A percentile compares a stretch with the other conserved stretches of the same genome.
Conservation (phyloP, 92 coral and sea anemone genomes). For the Actinostola sp. region DNA sequence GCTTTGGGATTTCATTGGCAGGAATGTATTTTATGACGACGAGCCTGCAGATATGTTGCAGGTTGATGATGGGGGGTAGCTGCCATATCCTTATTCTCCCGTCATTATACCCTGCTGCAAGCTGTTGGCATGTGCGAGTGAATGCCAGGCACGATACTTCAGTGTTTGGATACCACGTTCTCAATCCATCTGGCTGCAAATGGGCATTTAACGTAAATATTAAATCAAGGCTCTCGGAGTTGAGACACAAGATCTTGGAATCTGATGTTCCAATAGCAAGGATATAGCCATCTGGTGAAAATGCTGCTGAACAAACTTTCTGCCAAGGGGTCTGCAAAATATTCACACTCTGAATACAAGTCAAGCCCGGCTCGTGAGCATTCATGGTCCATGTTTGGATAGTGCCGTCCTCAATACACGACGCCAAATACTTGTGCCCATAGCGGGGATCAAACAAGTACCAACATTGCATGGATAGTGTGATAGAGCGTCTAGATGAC, state of each 20-base stretch:
- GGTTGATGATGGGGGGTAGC: constrained; percentile 71
- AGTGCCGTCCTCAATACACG: constrained; percentile 87
- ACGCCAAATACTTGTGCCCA: constrained; percentile 78
- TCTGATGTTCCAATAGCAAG: constrained; percentile 90
- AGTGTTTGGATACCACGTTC: constrained; percentile 91
- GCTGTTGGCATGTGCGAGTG: constrained; percentile 87
- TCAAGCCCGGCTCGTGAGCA: constrained; percentile 65
- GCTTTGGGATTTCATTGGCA: constrained; percentile 75
- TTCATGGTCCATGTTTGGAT: constrained; percentile 83
- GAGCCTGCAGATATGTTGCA: constrained; percentile 86
- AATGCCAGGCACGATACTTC: constrained; percentile 92
- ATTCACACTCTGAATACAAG: constrained; percentile 76
- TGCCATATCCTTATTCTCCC: constrained; percentile 88
- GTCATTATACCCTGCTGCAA: constrained; percentile 90
- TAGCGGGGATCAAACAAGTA: constrained; percentile 88
- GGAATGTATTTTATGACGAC: constrained; percentile 75
- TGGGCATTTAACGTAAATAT: constrained; percentile 81
- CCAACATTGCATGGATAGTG: constrained; percentile 79
- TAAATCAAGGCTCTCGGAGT: constrained; percentile 76
- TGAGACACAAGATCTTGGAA: constrained; percentile 75
- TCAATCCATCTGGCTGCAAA: constrained; percentile 84
- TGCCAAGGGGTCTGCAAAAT: constrained; percentile 89
- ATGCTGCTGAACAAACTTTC: constrained; percentile 79
- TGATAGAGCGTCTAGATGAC: constrained; percentile 63
- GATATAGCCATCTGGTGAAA: constrained; percentile 82